Evolutionary conservation across 2,888 invertebrate species (phyloP).

Genomic region (Hydropsyche betteni): DNA sequence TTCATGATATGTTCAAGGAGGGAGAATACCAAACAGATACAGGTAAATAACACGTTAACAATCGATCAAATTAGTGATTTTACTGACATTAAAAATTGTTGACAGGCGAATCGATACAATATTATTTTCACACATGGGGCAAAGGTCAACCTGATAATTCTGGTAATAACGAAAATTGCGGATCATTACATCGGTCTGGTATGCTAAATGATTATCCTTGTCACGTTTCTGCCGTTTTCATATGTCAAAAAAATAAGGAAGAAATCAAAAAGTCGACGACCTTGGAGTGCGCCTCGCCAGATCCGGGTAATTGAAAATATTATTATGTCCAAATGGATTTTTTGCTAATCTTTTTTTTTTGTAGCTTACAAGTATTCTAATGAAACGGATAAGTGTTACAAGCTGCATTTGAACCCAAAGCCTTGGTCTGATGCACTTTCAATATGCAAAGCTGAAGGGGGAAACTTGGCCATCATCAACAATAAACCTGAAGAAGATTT

Average conservation of each 20-base stretch:
- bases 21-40: neutral
- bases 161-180: slow-evolving; percentile 40
- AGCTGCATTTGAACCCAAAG: slow-evolving; percentile 41
- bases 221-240: slow-evolving; percentile 55
- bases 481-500: slow-evolving; percentile 54
- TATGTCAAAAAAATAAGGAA: slow-evolving; percentile 58
- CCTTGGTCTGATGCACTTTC: slow-evolving; percentile 55
- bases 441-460: slow-evolving; percentile 57
- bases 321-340: neutral
- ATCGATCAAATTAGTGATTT: too few species aligned
- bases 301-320: slow-evolving; percentile 6
- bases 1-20: slow-evolving; percentile 22
- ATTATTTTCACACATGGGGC: slow-evolving; percentile 58
- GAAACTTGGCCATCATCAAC: slow-evolving; percentile 58
- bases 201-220: slow-evolving; percentile 54
- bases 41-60: neutral
- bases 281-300: neutral
- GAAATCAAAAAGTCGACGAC: too few species aligned
- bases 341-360: neutral
- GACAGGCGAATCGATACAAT: slow-evolving; percentile 36
- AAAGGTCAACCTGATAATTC: slow-evolving; percentile 57
- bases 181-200: slow-evolving; percentile 42
- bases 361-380: slow-evolving; percentile 21
- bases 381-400: slow-evolving; percentile 35
- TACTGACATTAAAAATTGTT: too few species aligned